Base-by-base conservation (phyloP, 1,140 invertebrate species). In the Cheumatopsyche charites region DNA sequence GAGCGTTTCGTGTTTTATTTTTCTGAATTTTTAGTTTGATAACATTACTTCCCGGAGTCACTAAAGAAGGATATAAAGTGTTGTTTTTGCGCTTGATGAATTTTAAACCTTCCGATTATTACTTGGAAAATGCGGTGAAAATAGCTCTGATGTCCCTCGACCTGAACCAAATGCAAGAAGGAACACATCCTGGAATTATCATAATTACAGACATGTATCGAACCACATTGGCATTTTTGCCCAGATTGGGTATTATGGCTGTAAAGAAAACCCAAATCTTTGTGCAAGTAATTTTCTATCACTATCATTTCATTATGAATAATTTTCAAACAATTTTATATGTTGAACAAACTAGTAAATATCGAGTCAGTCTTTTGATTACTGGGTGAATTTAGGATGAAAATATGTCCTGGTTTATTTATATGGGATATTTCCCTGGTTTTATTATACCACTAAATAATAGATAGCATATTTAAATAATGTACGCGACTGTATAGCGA, bases 241-340 rank as follows among this genome's bases (percentile, higher is more conserved):
- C 86, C 2, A 83, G 86, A 69, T 75, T 90, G 2, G 85, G 82
- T 62, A 78, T 88, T 0, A 78, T 85, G 23, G 82, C 83, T 13
- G 79, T 88, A 62, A 90, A 89, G 73, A 88, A 89, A 73, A 88
- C 84, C n/a, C n/a, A n/a, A n/a, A n/a, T n/a, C n/a, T n/a, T n/a
- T n/a, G n/a, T n/a, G 88, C 85, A 63, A 80, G 89, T 3, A 87
- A 82, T 63, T 90, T 88, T 74, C 75, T 90, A 52, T 87, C 88
- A 79, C 87, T 87, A 74, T 9, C 7, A 7, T 11, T 55, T 9
- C n/a, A n/a, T n/a, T n/a, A n/a, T n/a, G n/a, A 58, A 43, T 9
- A n/a, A 43, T 9, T 43, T 9, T 43, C 7, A n/a, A 21, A n/a
- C 25, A 69, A n/a, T 3, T 29, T 19, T 26, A 52, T 45, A 61